Evolutionary conservation across 2,888 invertebrate genomes (phyloP), one percentile per base, ranked within the genome.

Genomic region (Macrophya annulata): DNA sequence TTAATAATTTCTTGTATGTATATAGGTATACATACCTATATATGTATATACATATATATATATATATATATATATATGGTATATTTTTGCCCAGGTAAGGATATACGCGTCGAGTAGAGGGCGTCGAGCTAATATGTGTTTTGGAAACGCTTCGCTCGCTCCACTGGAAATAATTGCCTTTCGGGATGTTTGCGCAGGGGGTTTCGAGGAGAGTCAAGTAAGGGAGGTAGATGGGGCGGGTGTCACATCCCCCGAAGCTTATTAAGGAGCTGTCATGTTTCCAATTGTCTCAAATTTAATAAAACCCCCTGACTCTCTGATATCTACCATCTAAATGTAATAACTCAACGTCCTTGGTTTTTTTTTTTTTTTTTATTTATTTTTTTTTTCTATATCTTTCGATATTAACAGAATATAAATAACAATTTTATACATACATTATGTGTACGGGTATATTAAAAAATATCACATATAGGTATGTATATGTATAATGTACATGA

Each of bases 211-310:
- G 84, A 85, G 82, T 85, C 84, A 86, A 84, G 86, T 79, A 43
- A 65, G 21, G 43, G 85, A n/a, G 79, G 25, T n/a, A 62, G 45
- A 68, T 12, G 83, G 85, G 72, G 85, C 76, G 82, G 86, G 86
- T 84, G 55, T 72, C 86, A 83, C 68, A 85, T 86, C 84, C 87
- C 86, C 85, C 86, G 85, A 88, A 88, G 87, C 88, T 88, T 88
- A 89, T 89, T 88, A 88, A 88, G 88, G 86, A 88, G 86, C 88
- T 87, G 87, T 86, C 88, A 87, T 88, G 82, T 74, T 81, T 82
- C 85, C 81, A 84, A 86, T 84, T 84, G 79, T 86, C 85, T 85
- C 55, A 84, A 85, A 86, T 85, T 85, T 85, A 85, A 85, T 85
- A 85, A 86, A 85, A 87, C 82, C 45, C 45, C 77, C 71, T 65